Percentiles rank a stretch among this genome's conserved stretches.
Evolutionary conservation across 1,140 invertebrate species (phyloP).

Genomic region (Hylyphantes graminicola): DNA sequence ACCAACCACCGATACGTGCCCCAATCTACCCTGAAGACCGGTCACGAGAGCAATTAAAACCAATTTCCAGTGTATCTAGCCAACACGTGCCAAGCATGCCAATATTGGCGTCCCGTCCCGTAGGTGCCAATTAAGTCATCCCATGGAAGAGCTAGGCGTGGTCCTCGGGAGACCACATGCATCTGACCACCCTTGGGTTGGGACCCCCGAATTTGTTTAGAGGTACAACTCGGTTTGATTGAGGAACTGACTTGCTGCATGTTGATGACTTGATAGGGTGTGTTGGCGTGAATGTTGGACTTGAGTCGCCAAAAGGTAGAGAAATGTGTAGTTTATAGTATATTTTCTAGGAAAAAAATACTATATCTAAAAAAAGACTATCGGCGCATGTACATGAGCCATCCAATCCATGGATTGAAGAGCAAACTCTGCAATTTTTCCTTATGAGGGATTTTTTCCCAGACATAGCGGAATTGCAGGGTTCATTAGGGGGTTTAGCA

Average conservation of each 20-base stretch:
- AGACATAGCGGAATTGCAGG: no score
- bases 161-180: conserved; percentile 1
- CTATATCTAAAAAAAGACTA: no score
- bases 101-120: background rate
- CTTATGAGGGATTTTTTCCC: no score
- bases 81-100: conserved; percentile 29
- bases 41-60: conserved; percentile 48
- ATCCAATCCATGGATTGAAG: no score
- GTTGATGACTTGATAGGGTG: background rate
- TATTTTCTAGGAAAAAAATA: no score
- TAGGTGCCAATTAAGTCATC: conserved; percentile 51
- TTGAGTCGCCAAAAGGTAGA: no score
- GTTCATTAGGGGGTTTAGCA: no score
- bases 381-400: no score
- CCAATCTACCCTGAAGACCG: background rate
- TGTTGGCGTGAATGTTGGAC: no score
- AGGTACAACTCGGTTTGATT: conserved; percentile 13
- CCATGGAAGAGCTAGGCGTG: conserved; percentile 14
- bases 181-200: background rate
- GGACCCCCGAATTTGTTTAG: conserved; percentile 24
- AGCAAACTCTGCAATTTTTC: no score
- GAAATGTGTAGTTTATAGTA: no score
- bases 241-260: conserved; percentile 8
- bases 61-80: background rate
- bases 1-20: background rate